These are phyloP conservation scores for Vanessa tameamea DNA, from an alignment of 1,140 invertebrate species.

Conservation along the genomic window DNA sequence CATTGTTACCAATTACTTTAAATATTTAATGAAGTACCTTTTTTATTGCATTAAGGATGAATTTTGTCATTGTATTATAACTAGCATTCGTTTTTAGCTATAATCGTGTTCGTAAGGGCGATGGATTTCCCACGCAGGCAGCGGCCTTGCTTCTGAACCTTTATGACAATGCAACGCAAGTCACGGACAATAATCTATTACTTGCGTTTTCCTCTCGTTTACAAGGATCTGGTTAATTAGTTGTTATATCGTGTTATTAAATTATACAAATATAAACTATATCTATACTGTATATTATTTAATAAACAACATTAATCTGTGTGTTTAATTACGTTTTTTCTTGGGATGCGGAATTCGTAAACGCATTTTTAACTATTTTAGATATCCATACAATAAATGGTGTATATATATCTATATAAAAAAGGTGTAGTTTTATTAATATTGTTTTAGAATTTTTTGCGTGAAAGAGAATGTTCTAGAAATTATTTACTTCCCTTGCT, in stretches of 20 bases:
- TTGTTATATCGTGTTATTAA: neutral
- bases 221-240: constrained; percentile 20
- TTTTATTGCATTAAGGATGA: constrained; percentile 2
- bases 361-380: too few species aligned
- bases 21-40: neutral
- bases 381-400: too few species aligned
- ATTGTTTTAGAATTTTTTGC: too few species aligned
- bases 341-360: too few species aligned
- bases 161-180: constrained; percentile 56
- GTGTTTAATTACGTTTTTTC: too few species aligned
- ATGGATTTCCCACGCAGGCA: constrained; percentile 58
- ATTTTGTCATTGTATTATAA: constrained; percentile 20
- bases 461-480: too few species aligned
- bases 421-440: too few species aligned
- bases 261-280: neutral
- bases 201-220: constrained; percentile 46
- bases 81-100: constrained; percentile 23
- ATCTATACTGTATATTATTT: neutral
- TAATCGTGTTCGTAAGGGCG: constrained; percentile 39
- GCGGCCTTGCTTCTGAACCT: constrained; percentile 63
- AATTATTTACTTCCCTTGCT: too few species aligned
- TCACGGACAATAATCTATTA: constrained; percentile 52
- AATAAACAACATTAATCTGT: too few species aligned
- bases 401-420: too few species aligned
- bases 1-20: neutral